Evolutionary conservation across 2,797 vertebrate genomes (phyloP).

Genomic region (Staurois parvus): DNA sequence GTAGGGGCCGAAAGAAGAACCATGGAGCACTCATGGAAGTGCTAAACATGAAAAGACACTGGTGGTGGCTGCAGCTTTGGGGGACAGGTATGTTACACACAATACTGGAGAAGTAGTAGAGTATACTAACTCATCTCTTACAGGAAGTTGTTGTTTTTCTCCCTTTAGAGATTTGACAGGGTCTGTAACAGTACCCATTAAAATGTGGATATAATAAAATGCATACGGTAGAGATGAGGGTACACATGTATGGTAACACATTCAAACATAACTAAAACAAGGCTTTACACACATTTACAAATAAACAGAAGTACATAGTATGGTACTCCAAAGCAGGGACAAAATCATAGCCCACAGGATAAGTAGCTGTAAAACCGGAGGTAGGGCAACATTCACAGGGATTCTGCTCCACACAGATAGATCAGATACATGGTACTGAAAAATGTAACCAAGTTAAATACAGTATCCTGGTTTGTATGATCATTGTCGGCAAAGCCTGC

Average conservation of each 20-base stretch:
- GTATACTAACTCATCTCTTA: neutral
- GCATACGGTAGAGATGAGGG: neutral
- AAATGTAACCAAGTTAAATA: constrained; percentile 5
- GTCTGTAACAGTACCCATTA: neutral
- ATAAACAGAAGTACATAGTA: constrained; percentile 4
- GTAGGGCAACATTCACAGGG: constrained; percentile 46
- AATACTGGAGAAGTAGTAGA: neutral
- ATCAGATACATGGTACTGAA: neutral
- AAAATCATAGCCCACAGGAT: neutral
- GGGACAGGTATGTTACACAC: neutral
- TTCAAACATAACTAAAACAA: neutral
- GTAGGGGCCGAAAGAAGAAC: neutral
- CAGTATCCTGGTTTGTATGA: neutral
- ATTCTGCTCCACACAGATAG: neutral
- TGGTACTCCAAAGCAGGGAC: neutral
- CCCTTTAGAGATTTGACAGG: neutral
- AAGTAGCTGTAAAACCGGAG: constrained; percentile 38
- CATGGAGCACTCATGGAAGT: no score
- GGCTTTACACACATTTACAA: constrained; percentile 15
- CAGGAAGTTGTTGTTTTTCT: neutral
- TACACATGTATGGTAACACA: neutral
- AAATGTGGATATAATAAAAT: neutral
- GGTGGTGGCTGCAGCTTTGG: no score
- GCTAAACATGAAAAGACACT: neutral
- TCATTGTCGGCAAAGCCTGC: neutral